Evolutionary conservation across 2,113 vertebrate genomes (phyloP), one percentile per base, ranked within the genome.

Genomic region (Neogale vison): DNA sequence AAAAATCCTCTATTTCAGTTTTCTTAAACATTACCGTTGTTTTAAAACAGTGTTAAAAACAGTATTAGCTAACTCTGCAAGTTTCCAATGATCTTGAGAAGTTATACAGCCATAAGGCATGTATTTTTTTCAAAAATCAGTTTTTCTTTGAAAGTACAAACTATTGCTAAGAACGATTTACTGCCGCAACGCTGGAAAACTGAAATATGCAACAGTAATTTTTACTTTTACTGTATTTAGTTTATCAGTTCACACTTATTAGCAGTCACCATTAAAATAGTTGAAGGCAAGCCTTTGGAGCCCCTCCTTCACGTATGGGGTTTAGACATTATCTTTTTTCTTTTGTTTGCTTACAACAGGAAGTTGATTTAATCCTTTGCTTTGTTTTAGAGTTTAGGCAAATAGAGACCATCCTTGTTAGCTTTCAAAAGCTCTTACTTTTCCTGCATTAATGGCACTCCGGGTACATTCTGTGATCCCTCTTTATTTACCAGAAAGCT

Each of bases 401-500:
- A 98, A 98, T 97, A 98, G 55, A 98, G 61, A 88, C 96, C 97
- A 96, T 95, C 96, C 97, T 96, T 89, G 84, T 98, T 98, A 98
- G 95, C 96, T 99, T 95, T 97, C 96, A 91, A 84, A 97, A 95
- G 61, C 96, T 86, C 26, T 20, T 80, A 15, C 52, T 88, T 97
- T 93, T 95, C 39, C 98, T 96, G 77, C 96, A 72, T 69, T 98
- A 98, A 93, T 97, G 87, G 24, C 96, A 98, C 98, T 99, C 98
- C 92, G 98, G 93, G 97, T 96, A 97, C 97, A 95, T 96, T 97
- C 82, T n/a, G n/a, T 95, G 39, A 42, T 95, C 91, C 97, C 96
- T 97, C 97, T 98, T 98, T 98, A 97, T 98, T 99, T 99, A 98
- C 98, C 76, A 90, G 94, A 98, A 98, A 98, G 98, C 97, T 95